Evolutionary conservation across 2,797 vertebrate genomes (phyloP).

Genomic region (Lycodopsis pacificus): DNA sequence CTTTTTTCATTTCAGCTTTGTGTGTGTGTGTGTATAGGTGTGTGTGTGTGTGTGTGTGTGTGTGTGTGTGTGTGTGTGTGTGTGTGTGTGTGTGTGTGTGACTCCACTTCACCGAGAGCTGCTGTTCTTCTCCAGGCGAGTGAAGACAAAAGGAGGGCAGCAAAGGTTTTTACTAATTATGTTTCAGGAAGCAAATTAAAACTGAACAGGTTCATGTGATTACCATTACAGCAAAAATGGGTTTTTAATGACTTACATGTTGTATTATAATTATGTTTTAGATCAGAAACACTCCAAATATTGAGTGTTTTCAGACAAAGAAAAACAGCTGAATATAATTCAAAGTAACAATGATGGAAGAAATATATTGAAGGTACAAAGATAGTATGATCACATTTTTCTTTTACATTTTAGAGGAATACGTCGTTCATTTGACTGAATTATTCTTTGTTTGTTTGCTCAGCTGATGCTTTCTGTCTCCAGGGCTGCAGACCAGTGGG

Average conservation of each 20-base stretch:
- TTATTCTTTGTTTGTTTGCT: background rate
- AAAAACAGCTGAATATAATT: background rate
- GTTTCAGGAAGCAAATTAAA: slow-evolving; percentile 56
- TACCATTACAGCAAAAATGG: slow-evolving; percentile 46
- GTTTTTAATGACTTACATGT: slow-evolving; percentile 49
- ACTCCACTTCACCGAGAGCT: slow-evolving; percentile 16
- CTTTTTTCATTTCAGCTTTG: background rate
- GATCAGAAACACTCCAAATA: slow-evolving; percentile 24
- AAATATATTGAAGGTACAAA: background rate
- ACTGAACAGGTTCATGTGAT: slow-evolving; percentile 48
- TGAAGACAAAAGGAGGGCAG: slow-evolving; percentile 42
- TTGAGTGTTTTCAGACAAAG: slow-evolving; percentile 33
- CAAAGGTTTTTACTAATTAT: slow-evolving; percentile 59
- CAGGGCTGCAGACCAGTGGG: background rate
- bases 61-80: background rate
- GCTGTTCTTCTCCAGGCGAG: slow-evolving; percentile 52
- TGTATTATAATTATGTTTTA: slow-evolving; percentile 28
- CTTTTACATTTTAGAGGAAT: background rate
- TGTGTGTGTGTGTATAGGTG: background rate
- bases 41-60: background rate
- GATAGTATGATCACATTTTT: background rate
- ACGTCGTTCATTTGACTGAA: background rate
- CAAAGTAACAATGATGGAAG: background rate
- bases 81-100: background rate
- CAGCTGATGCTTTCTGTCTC: too few relatives aligned